Evolutionary conservation across 1,140 invertebrate species (phyloP).

Genomic region (Bombus balteatus): DNA sequence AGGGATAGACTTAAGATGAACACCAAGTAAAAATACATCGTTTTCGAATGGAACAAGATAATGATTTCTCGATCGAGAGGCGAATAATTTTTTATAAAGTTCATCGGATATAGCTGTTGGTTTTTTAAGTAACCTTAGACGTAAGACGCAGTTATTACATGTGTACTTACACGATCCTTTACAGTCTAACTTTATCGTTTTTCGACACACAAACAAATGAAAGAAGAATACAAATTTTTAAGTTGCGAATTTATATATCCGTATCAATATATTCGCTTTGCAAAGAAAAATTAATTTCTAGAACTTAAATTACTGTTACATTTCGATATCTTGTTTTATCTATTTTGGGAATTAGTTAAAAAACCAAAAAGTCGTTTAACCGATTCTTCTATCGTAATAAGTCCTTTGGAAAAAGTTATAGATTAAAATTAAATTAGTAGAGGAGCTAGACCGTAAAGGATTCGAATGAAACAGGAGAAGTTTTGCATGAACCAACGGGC

Average conservation of each 20-base stretch:
- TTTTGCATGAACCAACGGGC: slow-evolving; percentile 61
- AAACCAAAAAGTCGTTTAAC: neutral
- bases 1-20: slow-evolving; percentile 17
- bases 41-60: neutral
- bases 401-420: neutral
- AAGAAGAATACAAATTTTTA: neutral
- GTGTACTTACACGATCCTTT: neutral
- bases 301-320: too few relatives aligned
- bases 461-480: neutral
- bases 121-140: slow-evolving; percentile 12
- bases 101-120: neutral
- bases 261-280: neutral
- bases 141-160: neutral
- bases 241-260: neutral
- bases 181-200: neutral
- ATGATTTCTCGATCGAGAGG: neutral
- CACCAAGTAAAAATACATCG: neutral
- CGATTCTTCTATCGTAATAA: neutral
- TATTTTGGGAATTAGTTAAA: neutral
- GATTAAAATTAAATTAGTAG: rapidly evolving
- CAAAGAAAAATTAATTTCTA: neutral
- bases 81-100: slow-evolving; percentile 14
- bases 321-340: too few relatives aligned
- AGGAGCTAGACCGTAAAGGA: neutral
- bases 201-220: too few relatives aligned